These are phyloP conservation scores for Acipenser oxyrinchus DNA, from an alignment of 2,797 vertebrate species.

Conservation along the genomic window DNA sequence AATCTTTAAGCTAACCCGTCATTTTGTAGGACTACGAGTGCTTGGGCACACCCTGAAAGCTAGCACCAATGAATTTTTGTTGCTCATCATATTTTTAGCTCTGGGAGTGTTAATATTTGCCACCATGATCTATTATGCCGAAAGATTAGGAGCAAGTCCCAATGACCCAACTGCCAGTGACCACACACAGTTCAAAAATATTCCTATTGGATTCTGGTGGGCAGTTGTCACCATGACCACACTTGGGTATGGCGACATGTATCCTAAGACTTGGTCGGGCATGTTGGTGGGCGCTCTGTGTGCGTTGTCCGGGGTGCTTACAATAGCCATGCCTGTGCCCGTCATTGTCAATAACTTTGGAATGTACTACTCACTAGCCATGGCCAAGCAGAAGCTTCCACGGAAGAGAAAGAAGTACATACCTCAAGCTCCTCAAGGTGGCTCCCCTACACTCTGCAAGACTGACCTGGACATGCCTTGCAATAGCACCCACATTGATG, in stretches of 20 bases:
- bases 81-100: conserved; percentile 95
- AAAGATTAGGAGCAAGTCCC: conserved; percentile 85
- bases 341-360: conserved; percentile 99
- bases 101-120: conserved; percentile 95
- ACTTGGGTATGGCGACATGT: conserved; percentile 95
- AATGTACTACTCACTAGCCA: conserved; percentile 98
- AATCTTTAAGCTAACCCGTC: conserved; percentile 95
- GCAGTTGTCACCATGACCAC: conserved; percentile 98
- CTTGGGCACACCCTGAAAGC: conserved; percentile 90
- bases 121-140: conserved; percentile 98
- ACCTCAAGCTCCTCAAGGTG: conserved; percentile 76
- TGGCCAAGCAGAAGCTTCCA: conserved; percentile 97
- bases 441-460: conserved; percentile 86
- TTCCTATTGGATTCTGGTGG: conserved; percentile 98
- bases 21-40: conserved; percentile 90
- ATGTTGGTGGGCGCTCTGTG: conserved; percentile 96
- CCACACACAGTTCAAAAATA: conserved; percentile 96
- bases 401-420: conserved; percentile 96
- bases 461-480: conserved; percentile 84
- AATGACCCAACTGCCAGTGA: conserved; percentile 83
- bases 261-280: conserved; percentile 93
- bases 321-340: conserved; percentile 97
- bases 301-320: conserved; percentile 89
- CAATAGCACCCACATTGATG: conserved; percentile 84
- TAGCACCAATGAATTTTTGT: conserved; percentile 92